phyloP scores from a whole-genome alignment of 2,888 invertebrate genomes.

The Urechis unicinctus region DNA sequence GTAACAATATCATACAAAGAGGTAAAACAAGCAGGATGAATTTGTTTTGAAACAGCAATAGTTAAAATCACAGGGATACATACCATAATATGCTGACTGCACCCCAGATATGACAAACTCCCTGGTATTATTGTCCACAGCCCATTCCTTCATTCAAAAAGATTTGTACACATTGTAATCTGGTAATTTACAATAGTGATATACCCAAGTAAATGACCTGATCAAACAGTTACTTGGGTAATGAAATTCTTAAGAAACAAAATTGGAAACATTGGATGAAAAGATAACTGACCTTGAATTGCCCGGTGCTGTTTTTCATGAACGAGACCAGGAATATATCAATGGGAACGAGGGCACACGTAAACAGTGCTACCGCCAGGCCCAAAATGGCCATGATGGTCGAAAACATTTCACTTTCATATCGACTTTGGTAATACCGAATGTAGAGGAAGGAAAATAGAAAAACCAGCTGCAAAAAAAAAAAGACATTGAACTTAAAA shows the following conservation, averaged over 20 bases:
- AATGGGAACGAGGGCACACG: slow-evolving; percentile 44
- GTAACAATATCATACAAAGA: too few species aligned
- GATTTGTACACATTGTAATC: too few species aligned
- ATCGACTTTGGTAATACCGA: slow-evolving; percentile 41
- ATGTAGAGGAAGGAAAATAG: slow-evolving; percentile 47
- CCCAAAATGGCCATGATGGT: slow-evolving; percentile 37
- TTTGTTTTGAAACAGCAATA: neutral
- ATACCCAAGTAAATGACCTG: too few species aligned
- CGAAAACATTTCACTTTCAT: slow-evolving; percentile 41
- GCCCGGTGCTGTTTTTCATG: slow-evolving; percentile 49
- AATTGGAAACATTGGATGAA: too few species aligned
- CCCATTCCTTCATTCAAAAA: slow-evolving; percentile 43
- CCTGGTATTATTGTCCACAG: slow-evolving; percentile 31
- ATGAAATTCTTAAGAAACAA: too few species aligned
- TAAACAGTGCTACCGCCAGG: slow-evolving; percentile 37
- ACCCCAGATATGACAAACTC: slow-evolving; percentile 38
- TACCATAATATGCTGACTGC: slow-evolving; percentile 46
- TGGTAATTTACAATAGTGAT: too few species aligned
- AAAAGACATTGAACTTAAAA: too few species aligned
- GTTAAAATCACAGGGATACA: slow-evolving; percentile 12
- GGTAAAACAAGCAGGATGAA: too few species aligned
- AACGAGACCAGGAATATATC: slow-evolving; percentile 51
- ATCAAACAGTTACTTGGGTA: too few species aligned
- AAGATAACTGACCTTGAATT: slow-evolving; percentile 38
- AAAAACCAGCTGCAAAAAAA: slow-evolving; percentile 34